Percentiles rank a stretch among this genome's conserved stretches.
These are phyloP conservation scores for Ictidomys tridecemlineatus DNA, from an alignment of 2,113 vertebrate species.

Conservation along the genomic window DNA sequence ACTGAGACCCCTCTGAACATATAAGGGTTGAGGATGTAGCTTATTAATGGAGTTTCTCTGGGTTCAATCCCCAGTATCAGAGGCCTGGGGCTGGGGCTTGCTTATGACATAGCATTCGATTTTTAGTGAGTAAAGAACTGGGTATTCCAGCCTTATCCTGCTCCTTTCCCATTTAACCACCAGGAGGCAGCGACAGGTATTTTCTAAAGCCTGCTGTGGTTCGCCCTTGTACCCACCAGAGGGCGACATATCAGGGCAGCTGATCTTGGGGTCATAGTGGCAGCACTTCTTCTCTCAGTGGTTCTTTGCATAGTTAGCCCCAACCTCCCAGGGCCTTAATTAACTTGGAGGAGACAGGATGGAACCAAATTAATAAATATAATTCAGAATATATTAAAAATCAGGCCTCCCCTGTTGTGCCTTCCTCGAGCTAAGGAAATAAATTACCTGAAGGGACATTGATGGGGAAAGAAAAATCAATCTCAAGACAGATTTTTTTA, in stretches of 20 bases:
- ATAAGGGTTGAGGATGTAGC: too few relatives aligned
- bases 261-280: neutral
- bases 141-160: neutral
- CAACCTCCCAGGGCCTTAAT: constrained; percentile 27
- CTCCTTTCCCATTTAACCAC: neutral
- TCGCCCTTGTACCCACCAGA: neutral
- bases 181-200: neutral
- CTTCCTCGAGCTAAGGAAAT: constrained; percentile 64
- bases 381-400: constrained; percentile 84
- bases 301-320: neutral
- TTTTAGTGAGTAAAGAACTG: too few relatives aligned
- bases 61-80: too few relatives aligned
- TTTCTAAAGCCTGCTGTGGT: neutral
- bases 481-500: too few relatives aligned
- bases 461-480: too few relatives aligned
- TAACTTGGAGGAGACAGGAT: constrained; percentile 64
- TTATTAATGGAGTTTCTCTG: too few relatives aligned
- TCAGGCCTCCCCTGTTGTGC: constrained; percentile 63
- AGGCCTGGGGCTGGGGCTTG: neutral
- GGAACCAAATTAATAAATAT: constrained; percentile 83
- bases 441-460: too few relatives aligned
- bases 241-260: neutral
- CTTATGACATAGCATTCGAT: too few relatives aligned
- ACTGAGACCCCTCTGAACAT: too few relatives aligned
- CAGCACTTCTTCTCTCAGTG: neutral